Conservation (phyloP, 2,888 invertebrate genomes). For the Zhuqinia jingwanae region DNA sequence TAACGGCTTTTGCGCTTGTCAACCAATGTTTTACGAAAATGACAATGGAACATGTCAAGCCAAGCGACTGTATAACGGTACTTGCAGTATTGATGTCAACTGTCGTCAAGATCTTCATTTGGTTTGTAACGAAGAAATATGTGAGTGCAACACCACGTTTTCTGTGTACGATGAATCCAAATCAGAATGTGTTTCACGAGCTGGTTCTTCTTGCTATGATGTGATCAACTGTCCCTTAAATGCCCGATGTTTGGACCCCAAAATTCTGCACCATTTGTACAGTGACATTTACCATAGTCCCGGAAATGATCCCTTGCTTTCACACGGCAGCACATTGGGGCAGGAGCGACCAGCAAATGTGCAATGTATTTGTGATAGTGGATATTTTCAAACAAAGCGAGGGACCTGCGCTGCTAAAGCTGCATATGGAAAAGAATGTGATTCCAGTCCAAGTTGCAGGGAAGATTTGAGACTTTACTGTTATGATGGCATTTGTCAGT, state of each 20-base stretch:
- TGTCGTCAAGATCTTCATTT: slow-evolving; percentile 30
- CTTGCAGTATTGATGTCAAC: background rate
- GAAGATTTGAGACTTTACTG: slow-evolving; percentile 13
- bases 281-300: slow-evolving; percentile 22
- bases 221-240: slow-evolving; percentile 10
- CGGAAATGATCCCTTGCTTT: background rate
- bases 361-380: slow-evolving; percentile 19
- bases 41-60: slow-evolving; percentile 30
- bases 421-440: slow-evolving; percentile 31
- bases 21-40: background rate
- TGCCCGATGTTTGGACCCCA: slow-evolving; percentile 15
- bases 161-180: slow-evolving; percentile 29
- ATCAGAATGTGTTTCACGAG: slow-evolving; percentile 10
- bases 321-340: background rate
- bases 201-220: slow-evolving; percentile 26
- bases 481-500: slow-evolving; percentile 29
- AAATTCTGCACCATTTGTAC: slow-evolving; percentile 12
- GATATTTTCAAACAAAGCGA: background rate
- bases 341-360: background rate
- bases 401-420: slow-evolving; percentile 7
- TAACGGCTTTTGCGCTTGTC: slow-evolving; percentile 14
- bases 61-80: background rate
- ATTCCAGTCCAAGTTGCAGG: slow-evolving; percentile 15
- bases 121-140: slow-evolving; percentile 1
- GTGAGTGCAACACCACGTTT: slow-evolving; percentile 24